Evolutionary conservation across 2,888 invertebrate genomes (phyloP), one percentile per base, ranked within the genome.

Genomic region (Macaria liturata): DNA sequence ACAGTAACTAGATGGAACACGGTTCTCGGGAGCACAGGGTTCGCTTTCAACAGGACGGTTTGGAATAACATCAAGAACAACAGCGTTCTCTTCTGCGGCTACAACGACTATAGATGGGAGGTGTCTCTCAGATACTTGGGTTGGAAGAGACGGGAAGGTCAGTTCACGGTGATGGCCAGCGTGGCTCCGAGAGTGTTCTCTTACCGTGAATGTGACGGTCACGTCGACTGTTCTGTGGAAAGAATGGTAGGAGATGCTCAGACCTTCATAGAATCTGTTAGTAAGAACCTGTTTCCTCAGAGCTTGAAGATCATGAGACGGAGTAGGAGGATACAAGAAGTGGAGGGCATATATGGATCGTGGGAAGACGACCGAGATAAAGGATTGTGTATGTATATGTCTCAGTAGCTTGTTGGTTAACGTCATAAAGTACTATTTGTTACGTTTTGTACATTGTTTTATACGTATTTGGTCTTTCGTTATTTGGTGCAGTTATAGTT

Each of bases 81-180:
- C 4, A 66, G 67, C 3, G 43, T 66, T 0, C 50, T 75, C 9
- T 84, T 78, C 47, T 84, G 84, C 52, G 61, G 71, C 32, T 74
- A 69, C 47, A 63, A 82, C 32, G 81, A 83, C 55, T 76, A 65
- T 40, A 70, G 72, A 9, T 83, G 84, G 84, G 71, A 71, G 4
- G 66, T 58, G n/a, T 81, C 80, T 20, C 57, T 84, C 1, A 69
- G 66, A 4, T 59, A 73, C 56, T 55, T 81, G 0, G 66, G 67
- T 0, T 64, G 54, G 4, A 65, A 71, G 39, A 68, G 68, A 47
- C 57, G 59, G 53, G 55, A 61, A 44, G 68, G 69, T 0, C 66
- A 62, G 32, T 62, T 82, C 45, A 58, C 62, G 32, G 57, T 78
- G 51, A 34, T 74, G 3, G 59, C 75, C 1, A 62, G 71, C 4